Base-by-base conservation (phyloP, 2,113 vertebrate species). In the Craseonycteris thonglongyai region DNA sequence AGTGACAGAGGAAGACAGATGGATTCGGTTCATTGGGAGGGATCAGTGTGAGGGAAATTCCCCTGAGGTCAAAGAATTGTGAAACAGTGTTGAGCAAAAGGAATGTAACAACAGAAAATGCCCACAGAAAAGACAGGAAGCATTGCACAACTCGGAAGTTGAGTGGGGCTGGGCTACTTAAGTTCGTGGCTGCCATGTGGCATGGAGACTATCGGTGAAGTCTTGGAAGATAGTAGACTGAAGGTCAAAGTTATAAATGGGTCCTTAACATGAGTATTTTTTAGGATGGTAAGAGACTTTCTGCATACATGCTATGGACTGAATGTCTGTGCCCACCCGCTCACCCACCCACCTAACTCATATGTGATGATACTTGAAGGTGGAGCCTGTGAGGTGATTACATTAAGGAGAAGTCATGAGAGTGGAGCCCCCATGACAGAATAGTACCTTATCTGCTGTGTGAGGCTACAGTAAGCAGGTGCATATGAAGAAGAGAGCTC, bases 281-380 rank as follows among this genome's bases (percentile, higher is more conserved):
- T 30, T 30, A 18, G 30, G 12, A 18, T 59, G 38, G 28, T 72
- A 68, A 78, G 59, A 86, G 59, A 68, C 42, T 22, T 54, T 47
- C 42, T 49, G 8, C 8, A 9, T 38, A 5, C n/a, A 10, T 26
- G 26, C 42, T 63, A 21, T 14, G 47, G 49, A 35, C 7, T 51
- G 66, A 76, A 72, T 18, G 15, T 56, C 33, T 78, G 9, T 7
- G 1, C 13, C 24, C 3, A n/a, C n/a, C n/a, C n/a, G n/a, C n/a
- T n/a, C n/a, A n/a, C 33, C 49, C 0, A 2, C 7, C 1, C n/a
- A n/a, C 26, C 14, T 18, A 40, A 13, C 47, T 71, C 18, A 28
- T 75, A 8, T 21, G 4, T 30, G n/a, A 58, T 75, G 7, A 2
- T 14, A 7, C 38, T 49, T 61, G 80, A 28, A 78, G 24, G n/a